Evolutionary conservation across 1,140 invertebrate genomes (phyloP).

Genomic region (Melanaphis sacchari): DNA sequence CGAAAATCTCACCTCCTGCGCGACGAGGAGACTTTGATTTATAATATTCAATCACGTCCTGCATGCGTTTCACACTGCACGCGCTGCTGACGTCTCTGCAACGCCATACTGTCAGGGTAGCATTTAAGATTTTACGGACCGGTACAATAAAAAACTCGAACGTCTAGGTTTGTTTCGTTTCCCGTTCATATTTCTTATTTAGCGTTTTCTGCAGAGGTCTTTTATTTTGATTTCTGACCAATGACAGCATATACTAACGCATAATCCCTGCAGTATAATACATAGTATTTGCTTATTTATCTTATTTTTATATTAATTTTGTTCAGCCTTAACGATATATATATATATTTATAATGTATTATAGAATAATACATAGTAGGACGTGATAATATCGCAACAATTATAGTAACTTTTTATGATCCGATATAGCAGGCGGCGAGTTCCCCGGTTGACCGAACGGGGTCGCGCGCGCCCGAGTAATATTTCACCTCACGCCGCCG

Average conservation of each 20-base stretch:
- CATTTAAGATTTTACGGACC: not conserved
- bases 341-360: too few relatives aligned
- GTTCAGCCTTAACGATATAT: not conserved
- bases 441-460: not conserved
- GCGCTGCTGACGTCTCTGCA: not conserved
- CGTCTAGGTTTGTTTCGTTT: too few relatives aligned
- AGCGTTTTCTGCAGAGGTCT: not conserved
- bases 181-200: too few relatives aligned
- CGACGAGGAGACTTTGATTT: not conserved
- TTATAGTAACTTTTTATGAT: not conserved
- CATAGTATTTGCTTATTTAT: too few relatives aligned
- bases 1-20: not conserved
- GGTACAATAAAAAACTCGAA: too few relatives aligned
- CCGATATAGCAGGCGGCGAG: not conserved
- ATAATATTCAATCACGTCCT: not conserved
- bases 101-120: not conserved
- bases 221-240: not conserved
- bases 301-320: not conserved
- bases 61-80: not conserved
- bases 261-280: not conserved
- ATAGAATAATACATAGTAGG: not conserved
- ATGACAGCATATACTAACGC: too few relatives aligned
- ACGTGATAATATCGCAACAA: not conserved
- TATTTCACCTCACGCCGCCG: constrained; percentile 26
- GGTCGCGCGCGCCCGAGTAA: not conserved